These are phyloP conservation scores for Pachydiplax longipennis DNA, from an alignment of 2,888 invertebrate species.

Conservation along the genomic window DNA sequence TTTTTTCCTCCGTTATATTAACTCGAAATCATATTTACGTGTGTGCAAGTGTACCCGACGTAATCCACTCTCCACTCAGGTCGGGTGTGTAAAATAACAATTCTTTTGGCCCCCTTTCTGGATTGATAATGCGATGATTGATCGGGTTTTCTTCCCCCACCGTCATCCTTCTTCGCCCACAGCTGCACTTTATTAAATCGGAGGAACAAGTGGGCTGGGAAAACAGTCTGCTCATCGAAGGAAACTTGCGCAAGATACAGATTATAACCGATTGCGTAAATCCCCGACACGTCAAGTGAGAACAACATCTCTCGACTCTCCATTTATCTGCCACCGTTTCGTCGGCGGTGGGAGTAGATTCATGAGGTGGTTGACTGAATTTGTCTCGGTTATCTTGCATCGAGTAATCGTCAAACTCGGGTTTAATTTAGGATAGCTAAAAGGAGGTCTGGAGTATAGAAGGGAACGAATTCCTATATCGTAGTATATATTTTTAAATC, in stretches of 20 bases:
- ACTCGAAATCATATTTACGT: no score
- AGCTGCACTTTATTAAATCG: constrained; percentile 26
- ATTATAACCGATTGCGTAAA: neutral
- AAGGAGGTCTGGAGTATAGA: no score
- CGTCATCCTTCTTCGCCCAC: neutral
- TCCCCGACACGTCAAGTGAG: neutral
- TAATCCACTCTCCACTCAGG: neutral
- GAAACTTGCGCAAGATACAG: neutral
- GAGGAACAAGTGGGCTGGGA: neutral
- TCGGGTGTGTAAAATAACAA: neutral
- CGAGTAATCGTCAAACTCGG: no score
- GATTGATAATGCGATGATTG: constrained; percentile 38
- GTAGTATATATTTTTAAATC: no score
- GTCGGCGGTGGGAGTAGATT: no score
- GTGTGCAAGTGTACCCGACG: no score
- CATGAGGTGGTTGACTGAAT: no score
- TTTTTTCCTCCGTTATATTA: neutral
- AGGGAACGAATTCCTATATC: no score
- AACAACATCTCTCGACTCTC: neutral
- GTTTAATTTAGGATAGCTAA: no score
- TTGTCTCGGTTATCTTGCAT: no score
- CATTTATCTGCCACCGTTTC: neutral
- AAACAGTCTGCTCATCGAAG: neutral
- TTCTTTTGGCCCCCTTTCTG: neutral
- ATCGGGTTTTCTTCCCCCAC: neutral